phyloP scores from a whole-genome alignment of 2,113 vertebrate species.

The Crotalus viridis region DNA sequence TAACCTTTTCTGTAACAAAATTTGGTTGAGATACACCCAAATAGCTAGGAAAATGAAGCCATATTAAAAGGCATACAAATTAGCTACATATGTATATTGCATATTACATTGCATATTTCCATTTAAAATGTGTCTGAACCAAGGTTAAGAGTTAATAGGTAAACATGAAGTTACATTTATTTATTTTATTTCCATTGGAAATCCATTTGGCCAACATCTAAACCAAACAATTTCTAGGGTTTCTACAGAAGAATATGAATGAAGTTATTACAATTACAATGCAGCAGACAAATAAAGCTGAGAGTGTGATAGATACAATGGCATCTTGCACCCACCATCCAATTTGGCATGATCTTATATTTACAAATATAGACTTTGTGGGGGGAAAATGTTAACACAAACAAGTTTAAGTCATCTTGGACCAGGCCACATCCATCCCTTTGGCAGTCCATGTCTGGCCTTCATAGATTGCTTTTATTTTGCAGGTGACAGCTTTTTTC shows the following conservation, averaged over 20 bases:
- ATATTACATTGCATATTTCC: background rate
- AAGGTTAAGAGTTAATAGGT: background rate
- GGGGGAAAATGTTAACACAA: background rate
- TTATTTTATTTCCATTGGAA: background rate
- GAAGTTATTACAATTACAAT: background rate
- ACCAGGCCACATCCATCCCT: background rate
- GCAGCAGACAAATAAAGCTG: background rate
- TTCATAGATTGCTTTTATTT: too few species aligned
- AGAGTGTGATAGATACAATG: background rate
- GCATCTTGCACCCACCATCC: background rate
- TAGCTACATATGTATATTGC: background rate
- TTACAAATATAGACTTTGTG: background rate
- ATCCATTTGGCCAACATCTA: background rate
- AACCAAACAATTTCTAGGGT: background rate
- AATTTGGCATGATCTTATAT: background rate
- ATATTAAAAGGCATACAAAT: slow-evolving; percentile 7
- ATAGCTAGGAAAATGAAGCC: background rate
- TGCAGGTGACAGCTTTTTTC: background rate
- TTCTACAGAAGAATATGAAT: background rate
- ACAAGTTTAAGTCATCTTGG: background rate
- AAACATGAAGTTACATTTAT: background rate
- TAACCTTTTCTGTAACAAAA: slow-evolving; percentile 7
- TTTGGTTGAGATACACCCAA: background rate
- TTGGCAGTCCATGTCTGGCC: background rate
- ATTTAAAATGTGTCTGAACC: background rate